Evolutionary conservation across 2,113 vertebrate genomes (phyloP).

Genomic region (Oenanthe melanoleuca): DNA sequence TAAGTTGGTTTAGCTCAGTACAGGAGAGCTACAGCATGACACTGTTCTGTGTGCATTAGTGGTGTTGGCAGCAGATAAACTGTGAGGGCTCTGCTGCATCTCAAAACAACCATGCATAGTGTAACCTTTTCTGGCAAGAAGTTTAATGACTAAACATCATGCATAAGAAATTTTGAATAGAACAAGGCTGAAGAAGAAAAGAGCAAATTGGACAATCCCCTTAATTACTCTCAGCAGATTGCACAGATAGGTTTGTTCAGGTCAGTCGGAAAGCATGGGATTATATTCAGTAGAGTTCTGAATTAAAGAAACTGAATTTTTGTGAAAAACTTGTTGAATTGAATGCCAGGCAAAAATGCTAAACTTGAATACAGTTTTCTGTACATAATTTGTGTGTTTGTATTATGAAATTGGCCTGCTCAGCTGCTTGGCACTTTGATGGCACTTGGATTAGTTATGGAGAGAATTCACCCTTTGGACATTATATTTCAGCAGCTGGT

Average conservation of each 20-base stretch:
- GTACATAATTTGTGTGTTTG: not conserved
- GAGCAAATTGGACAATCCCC: not conserved
- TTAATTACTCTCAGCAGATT: not conserved
- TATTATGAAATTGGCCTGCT: not conserved
- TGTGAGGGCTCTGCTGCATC: not conserved
- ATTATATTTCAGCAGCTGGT: constrained; percentile 21
- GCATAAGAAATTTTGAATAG: not conserved
- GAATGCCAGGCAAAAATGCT: not conserved
- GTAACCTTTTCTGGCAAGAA: not conserved
- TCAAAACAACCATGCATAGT: not conserved
- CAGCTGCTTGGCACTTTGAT: not conserved
- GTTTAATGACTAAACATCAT: not conserved
- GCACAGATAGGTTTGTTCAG: not conserved
- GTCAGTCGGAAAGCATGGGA: not conserved
- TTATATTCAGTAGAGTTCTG: not conserved
- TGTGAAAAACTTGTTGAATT: not conserved
- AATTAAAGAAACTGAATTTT: not conserved
- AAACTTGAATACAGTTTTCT: not conserved
- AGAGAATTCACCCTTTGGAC: constrained; percentile 14
- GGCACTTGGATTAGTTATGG: constrained; percentile 16
- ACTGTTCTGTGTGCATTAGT: not conserved
- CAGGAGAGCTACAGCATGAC: not conserved
- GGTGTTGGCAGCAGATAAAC: not conserved
- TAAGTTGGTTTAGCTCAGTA: not conserved
- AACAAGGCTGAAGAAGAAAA: not conserved